Base-by-base conservation (phyloP, 1,140 invertebrate genomes). In the Trinorchestia longiramus region DNA sequence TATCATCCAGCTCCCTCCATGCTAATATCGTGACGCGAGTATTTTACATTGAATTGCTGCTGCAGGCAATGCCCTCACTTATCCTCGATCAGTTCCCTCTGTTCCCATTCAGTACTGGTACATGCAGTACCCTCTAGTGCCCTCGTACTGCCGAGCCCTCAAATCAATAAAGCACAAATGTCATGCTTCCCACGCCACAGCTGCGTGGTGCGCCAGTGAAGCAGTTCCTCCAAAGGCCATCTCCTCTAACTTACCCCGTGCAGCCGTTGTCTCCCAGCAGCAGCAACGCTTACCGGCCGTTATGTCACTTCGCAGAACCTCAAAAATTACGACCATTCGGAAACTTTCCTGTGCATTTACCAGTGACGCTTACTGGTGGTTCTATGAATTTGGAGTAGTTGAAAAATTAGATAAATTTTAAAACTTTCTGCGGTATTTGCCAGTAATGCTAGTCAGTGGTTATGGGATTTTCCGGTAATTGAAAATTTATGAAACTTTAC, bases 161-260 rank as follows among this genome's bases (percentile, higher is more conserved):
- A 42, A 90, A 90, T 90, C 88, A 90, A 90, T 90, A 90, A 41
- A 43, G 88, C 88, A 90, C 88, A 90, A 90, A 90, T 90, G 88
- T 90, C 88, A 42, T 41, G 88, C 88, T 90, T 90, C 88, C 88
- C 88, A 90, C 88, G 88, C 88, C 43, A 41, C 88, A 90, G 62
- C 62, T 77, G 62, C 62, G 62, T 11, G 47, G 62, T 28, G 11
- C 8, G 62, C 15, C 62, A 15, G 62, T 77, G 11, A 36, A 77
- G 62, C 62, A 28, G 62, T 28, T 77, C 62, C 62, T 77, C 62
- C 62, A 77, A 77, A 77, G 15, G 62, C 62, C 62, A 36, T 77
- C 62, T 77, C 36, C 62, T 3, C 62, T 19, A 77, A 77, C 62
- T 77, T 77, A 77, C 62, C 36, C 28, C 62, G 15, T 36, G 62